Base-by-base conservation (phyloP, 2,797 vertebrate species). In the Intellagama lesueurii region DNA sequence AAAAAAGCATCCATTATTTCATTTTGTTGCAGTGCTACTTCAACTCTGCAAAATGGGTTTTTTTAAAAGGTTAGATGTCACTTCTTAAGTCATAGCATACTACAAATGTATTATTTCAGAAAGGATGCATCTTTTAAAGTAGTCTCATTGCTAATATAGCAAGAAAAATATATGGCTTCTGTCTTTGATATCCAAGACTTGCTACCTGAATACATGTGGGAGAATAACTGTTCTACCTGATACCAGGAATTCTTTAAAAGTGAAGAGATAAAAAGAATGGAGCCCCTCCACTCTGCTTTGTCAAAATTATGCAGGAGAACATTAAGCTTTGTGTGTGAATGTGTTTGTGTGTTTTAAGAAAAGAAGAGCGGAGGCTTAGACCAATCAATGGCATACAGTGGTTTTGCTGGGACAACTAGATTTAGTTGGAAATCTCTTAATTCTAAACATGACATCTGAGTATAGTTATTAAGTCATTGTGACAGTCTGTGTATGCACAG, bases 1-100 rank as follows among this genome's bases (percentile, higher is more conserved):
- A 93, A 52, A 89, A 99, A 98, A 40, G 97, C 96, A 22, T 99
- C 96, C 94, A 96, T 97, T 81, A 99, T 98, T 94, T 97, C 96
- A 90, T 98, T 98, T 96, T 99, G 98, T 92, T 99, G 99, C 85
- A 99, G 94, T 28, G 97, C 98, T 64, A 96, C 87, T 91, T 98
- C 96, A 88, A 98, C 94, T 95, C 99, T 99, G 91, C 93, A 90
- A 91, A 47, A 84, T 86, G 79, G 91, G 89, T 93, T 81, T 91
- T 85, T 26, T 12, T 28, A 88, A 7, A 40, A 66, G 70, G 90
- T 89, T 89, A 85, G 26, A n/a, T 52, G 64, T 86, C 52, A 32
- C 70, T 78, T 72, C n/a, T 64, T 66, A 75, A 75, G 0, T 72
- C 81, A 90, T 66, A 6, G 12, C 87, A 77, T 85, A 75, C 83